These are phyloP conservation scores for Trogon surrucura DNA, from an alignment of 2,113 vertebrate genomes.

Conservation along the genomic window DNA sequence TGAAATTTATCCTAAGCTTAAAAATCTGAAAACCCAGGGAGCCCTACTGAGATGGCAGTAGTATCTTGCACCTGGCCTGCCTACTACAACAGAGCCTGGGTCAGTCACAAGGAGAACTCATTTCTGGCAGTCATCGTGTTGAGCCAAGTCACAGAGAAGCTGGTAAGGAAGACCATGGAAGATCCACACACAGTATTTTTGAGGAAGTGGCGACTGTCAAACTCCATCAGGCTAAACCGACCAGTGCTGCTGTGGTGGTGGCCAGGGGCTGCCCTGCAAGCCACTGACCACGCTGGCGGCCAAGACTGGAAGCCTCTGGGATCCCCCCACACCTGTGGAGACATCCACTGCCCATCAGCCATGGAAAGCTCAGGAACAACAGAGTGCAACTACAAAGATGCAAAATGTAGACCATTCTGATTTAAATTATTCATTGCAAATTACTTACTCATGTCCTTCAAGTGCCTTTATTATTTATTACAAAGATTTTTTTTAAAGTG, in stretches of 20 bases:
- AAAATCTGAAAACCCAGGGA: neutral
- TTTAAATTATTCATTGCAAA: neutral
- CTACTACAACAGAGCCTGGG: neutral
- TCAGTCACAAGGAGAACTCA: neutral
- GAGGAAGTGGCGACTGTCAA: neutral
- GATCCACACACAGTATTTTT: neutral
- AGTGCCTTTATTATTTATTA: neutral
- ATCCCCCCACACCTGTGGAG: accelerated
- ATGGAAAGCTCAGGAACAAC: neutral
- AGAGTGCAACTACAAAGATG: neutral
- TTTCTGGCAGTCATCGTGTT: neutral
- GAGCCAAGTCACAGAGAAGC: neutral
- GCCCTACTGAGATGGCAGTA: neutral
- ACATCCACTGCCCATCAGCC: too few relatives aligned
- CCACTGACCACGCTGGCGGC: neutral
- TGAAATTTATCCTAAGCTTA: neutral
- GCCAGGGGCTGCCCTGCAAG: neutral
- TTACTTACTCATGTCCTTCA: slow-evolving; percentile 1
- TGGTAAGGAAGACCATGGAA: neutral
- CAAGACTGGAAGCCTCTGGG: neutral
- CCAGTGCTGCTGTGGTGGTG: neutral
- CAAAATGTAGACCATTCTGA: neutral
- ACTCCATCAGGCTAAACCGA: neutral
- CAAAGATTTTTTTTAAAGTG: neutral
- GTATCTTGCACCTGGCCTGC: neutral